These are phyloP conservation scores for Hydrotaea diabolus DNA, from an alignment of 2,888 invertebrate genomes.

Conservation along the genomic window DNA sequence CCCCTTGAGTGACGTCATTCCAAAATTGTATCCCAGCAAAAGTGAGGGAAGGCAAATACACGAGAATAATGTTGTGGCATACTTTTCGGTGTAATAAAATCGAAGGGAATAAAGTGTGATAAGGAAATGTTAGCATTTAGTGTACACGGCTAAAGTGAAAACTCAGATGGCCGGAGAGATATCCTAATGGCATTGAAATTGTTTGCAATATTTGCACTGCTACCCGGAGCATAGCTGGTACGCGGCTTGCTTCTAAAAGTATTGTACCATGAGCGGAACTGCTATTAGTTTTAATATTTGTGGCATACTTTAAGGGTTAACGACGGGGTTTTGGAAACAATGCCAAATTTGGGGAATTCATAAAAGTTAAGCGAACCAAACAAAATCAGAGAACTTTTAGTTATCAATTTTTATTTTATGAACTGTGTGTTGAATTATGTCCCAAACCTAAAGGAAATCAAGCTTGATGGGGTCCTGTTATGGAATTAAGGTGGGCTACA, in stretches of 20 bases:
- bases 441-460: too few relatives aligned
- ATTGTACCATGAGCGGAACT: background rate
- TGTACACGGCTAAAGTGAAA: background rate
- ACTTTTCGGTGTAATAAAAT: background rate
- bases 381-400: too few relatives aligned
- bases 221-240: too few relatives aligned
- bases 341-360: background rate
- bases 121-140: background rate
- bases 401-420: too few relatives aligned
- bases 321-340: background rate
- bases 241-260: background rate
- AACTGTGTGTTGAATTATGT: too few relatives aligned
- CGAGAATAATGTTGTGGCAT: background rate
- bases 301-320: constrained; percentile 12
- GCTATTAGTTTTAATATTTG: background rate
- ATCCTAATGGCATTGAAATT: background rate
- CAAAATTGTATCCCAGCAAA: background rate
- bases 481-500: too few relatives aligned
- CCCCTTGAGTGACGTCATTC: constrained; percentile 2
- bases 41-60: background rate
- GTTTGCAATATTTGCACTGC: background rate
- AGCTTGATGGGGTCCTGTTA: too few relatives aligned
- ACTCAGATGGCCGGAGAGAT: background rate
- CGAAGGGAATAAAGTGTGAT: background rate
- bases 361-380: background rate